Base-by-base conservation (phyloP, 1,140 invertebrate genomes). In the Drosophila kikkawai region DNA sequence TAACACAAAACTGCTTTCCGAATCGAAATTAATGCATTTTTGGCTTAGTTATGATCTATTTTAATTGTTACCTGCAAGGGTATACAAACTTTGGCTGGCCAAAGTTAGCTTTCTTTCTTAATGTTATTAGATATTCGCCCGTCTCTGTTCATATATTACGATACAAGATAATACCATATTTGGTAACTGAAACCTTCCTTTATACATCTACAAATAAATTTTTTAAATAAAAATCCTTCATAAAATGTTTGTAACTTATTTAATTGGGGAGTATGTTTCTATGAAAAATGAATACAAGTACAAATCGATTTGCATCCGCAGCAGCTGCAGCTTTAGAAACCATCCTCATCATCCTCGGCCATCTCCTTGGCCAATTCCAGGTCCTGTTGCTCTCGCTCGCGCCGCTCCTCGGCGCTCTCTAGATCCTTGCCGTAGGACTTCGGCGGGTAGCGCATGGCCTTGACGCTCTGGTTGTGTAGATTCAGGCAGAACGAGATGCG, bases 361-460 rank as follows among this genome's bases (percentile, higher is more conserved):
- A 99, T 99, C 94, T 99, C 98, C 93, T 99, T 99, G 11, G 98
- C 99, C 79, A 99, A 94, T 93, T 99, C 98, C 69, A 99, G 94
- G 93, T 99, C 99, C 93, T 99, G 98, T 91, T 99, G 98, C 93
- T 99, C 99, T 51, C 98, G 94, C 93, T 99, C 98, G 51, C 98
- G 94, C 45, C 98, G 95, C 92, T 99, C 98, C 94, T 99, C 98
- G 36, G 98, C 98, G 78, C 98, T 99, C 93, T 99, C 99, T 44
- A 99, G 94, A 93, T 99, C 98, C 92, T 99, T 99, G 4, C 98
- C 98, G 94, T 99, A 99, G 0, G 98, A 98, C 93, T 99, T 99
- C 3, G 99, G 98, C 36, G 99, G 99, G 94, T 99, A 99, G 70
- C 99, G 95, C 98, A 99, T 99, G 0, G 99, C 99, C 94, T 99